Percentiles rank a stretch among this genome's conserved stretches.
These are phyloP conservation scores for Acipenser transmontanus DNA, from an alignment of 2,797 vertebrate species.

Conservation along the genomic window DNA sequence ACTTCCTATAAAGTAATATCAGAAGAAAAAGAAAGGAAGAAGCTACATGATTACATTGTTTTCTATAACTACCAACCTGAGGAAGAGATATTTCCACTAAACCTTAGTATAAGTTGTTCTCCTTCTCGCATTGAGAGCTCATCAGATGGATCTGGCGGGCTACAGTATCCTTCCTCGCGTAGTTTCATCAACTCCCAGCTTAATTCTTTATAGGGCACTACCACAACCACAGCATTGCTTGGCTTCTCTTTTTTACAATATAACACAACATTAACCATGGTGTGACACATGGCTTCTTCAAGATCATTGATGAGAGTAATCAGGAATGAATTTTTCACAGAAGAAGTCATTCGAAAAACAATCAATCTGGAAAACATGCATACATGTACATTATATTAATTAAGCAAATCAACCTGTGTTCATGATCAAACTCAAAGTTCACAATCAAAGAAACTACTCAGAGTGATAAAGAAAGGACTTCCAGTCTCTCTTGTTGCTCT, in stretches of 20 bases:
- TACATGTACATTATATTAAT: too few species aligned
- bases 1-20: too few species aligned
- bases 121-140: constrained; percentile 71
- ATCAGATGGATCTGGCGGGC: constrained; percentile 52
- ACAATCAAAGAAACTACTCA: too few species aligned
- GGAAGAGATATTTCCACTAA: constrained; percentile 77
- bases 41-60: neutral
- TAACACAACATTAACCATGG: constrained; percentile 56
- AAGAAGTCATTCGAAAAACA: constrained; percentile 47
- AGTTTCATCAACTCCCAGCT: constrained; percentile 55
- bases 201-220: constrained; percentile 64
- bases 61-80: constrained; percentile 43
- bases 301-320: constrained; percentile 61
- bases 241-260: constrained; percentile 53
- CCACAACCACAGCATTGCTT: constrained; percentile 44
- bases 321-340: constrained; percentile 45
- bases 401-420: too few species aligned
- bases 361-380: constrained; percentile 57
- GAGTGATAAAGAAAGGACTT: too few species aligned
- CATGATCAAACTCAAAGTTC: too few species aligned
- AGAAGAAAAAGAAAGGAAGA: neutral
- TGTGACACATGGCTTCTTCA: constrained; percentile 55
- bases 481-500: too few species aligned
- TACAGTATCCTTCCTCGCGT: constrained; percentile 47
- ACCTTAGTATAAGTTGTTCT: constrained; percentile 70